These are phyloP conservation scores for Drosophila malerkotliana DNA, from an alignment of 1,140 invertebrate species.

Conservation along the genomic window DNA sequence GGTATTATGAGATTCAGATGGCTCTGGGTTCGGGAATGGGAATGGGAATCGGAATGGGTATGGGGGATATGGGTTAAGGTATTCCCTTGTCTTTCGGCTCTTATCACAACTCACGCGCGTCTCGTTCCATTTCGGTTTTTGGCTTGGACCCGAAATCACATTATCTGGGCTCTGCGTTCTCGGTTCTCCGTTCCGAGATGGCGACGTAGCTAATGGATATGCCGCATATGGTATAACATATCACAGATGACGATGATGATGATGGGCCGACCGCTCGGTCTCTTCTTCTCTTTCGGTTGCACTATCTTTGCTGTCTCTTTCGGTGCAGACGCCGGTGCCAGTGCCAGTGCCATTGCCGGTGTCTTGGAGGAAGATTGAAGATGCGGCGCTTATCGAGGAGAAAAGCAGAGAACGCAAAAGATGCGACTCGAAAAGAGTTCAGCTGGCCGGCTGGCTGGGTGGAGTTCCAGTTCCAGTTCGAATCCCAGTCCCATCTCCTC, in stretches of 20 bases:
- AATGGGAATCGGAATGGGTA: neutral
- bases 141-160: slow-evolving; percentile 68
- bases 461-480: slow-evolving; percentile 42
- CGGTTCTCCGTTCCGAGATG: slow-evolving; percentile 50
- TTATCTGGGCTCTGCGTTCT: slow-evolving; percentile 59
- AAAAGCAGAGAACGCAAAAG: slow-evolving; percentile 34
- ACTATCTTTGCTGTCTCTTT: slow-evolving; percentile 14
- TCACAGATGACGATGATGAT: slow-evolving; percentile 72
- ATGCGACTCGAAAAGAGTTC: slow-evolving; percentile 63
- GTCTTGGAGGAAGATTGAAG: slow-evolving; percentile 74
- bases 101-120: slow-evolving; percentile 79
- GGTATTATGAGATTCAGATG: slow-evolving; percentile 1
- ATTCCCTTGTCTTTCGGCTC: slow-evolving; percentile 74
- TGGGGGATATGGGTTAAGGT: slow-evolving; percentile 57
- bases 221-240: slow-evolving; percentile 59
- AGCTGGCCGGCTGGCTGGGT: slow-evolving; percentile 20
- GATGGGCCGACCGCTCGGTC: slow-evolving; percentile 32
- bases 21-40: neutral
- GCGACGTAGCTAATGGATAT: slow-evolving; percentile 76
- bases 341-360: slow-evolving; percentile 30
- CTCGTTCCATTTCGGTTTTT: slow-evolving; percentile 72
- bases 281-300: slow-evolving; percentile 1
- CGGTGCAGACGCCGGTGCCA: slow-evolving; percentile 54
- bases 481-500: slow-evolving; percentile 32
- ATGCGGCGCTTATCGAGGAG: slow-evolving; percentile 81